A percentile compares a stretch with the other conserved stretches of the same genome.
These are phyloP conservation scores for Corvus hawaiiensis DNA, from an alignment of 2,113 vertebrate genomes.

Conservation along the genomic window DNA sequence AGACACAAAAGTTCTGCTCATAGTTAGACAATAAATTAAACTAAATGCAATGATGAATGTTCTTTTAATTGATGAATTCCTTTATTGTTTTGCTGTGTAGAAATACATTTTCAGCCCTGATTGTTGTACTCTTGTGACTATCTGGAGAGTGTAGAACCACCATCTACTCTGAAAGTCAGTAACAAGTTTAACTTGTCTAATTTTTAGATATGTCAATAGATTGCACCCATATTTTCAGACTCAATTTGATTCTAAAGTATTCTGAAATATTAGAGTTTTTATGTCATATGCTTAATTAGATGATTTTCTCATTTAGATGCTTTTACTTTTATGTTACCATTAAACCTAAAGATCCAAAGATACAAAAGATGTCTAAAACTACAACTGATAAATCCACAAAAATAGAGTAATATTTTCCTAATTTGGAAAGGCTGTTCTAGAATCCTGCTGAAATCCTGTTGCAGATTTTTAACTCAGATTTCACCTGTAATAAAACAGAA, in stretches of 20 bases:
- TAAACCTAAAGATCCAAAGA: background rate
- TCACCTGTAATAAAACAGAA: background rate
- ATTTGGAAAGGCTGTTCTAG: background rate
- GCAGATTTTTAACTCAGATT: background rate
- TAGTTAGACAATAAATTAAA: background rate
- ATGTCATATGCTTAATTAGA: background rate
- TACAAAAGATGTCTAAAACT: background rate
- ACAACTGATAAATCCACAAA: background rate
- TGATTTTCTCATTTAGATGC: background rate
- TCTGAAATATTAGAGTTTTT: background rate
- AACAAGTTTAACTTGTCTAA: background rate
- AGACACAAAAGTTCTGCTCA: background rate
- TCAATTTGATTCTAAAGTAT: background rate
- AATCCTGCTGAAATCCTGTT: background rate
- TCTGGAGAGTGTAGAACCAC: background rate
- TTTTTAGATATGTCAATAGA: background rate
- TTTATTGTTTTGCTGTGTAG: background rate
- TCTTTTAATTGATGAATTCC: background rate
- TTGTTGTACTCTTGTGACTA: background rate
- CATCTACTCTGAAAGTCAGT: background rate
- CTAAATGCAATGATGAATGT: background rate
- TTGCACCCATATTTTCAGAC: background rate
- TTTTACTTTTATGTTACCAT: background rate
- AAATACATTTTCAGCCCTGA: background rate
- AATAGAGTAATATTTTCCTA: background rate